phyloP scores from a whole-genome alignment of 2,797 vertebrate genomes.

The Falco novaeseelandiae region DNA sequence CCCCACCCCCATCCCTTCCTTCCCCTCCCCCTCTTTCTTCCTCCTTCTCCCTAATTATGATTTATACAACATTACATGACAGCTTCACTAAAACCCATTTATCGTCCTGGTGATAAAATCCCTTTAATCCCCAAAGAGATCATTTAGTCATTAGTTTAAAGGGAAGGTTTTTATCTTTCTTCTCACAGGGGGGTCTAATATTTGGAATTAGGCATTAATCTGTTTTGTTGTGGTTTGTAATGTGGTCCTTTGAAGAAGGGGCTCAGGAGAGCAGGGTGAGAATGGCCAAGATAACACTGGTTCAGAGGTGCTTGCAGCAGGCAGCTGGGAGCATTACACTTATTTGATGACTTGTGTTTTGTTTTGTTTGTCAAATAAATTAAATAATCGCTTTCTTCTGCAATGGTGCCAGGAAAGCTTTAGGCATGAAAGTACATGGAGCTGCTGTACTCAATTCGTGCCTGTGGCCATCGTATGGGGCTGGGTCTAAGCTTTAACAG shows the following conservation, averaged over 20 bases:
- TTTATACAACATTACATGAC: not conserved
- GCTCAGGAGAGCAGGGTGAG: not conserved
- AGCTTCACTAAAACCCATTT: not conserved
- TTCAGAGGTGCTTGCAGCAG: not conserved
- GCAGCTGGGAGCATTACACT: not conserved
- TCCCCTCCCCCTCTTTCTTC: not conserved
- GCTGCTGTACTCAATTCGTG: not conserved
- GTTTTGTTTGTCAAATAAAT: not conserved
- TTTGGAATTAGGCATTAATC: not conserved
- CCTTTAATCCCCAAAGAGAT: not conserved
- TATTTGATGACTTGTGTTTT: not conserved
- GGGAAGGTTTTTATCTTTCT: not conserved
- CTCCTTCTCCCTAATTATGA: not conserved
- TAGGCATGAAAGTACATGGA: not conserved
- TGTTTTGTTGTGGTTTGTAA: not conserved
- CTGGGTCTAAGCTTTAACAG: not conserved
- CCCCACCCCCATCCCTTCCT: not conserved
- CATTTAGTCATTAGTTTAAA: not conserved
- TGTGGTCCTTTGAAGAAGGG: not conserved
- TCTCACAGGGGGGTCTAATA: not conserved
- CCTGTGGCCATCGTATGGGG: rapidly evolving
- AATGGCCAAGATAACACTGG: not conserved
- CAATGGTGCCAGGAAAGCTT: not conserved
- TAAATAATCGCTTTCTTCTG: not conserved
- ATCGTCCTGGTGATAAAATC: not conserved